A percentile compares a stretch with the other conserved stretches of the same genome.
Evolutionary conservation across 2,113 vertebrate species (phyloP).

Genomic region (Echinops telfairi): DNA sequence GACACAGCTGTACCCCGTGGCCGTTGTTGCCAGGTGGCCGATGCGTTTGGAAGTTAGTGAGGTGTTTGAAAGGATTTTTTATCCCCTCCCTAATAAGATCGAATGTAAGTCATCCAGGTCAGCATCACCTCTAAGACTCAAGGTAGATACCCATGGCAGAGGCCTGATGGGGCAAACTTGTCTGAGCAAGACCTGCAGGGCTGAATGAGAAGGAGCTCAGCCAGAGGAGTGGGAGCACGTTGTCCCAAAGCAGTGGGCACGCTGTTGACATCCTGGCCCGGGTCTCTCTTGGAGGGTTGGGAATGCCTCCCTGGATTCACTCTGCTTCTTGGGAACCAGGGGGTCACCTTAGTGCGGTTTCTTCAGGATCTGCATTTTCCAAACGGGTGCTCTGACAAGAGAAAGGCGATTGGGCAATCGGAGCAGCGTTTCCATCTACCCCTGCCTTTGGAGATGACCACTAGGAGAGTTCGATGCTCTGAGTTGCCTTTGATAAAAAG

Average conservation of each 20-base stretch:
- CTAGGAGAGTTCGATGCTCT: background rate
- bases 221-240: background rate
- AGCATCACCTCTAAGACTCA: background rate
- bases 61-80: slow-evolving; percentile 19
- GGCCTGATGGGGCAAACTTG: background rate
- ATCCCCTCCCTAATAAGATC: background rate
- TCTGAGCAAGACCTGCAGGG: background rate
- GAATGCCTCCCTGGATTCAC: background rate
- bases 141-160: background rate
- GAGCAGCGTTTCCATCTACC: background rate
- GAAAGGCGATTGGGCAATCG: background rate
- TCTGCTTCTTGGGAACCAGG: background rate
- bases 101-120: background rate
- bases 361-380: background rate
- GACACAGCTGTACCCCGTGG: background rate
- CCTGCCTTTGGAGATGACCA: background rate
- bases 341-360: background rate
- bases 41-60: background rate
- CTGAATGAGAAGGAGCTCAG: too few relatives aligned
- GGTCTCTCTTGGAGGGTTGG: background rate
- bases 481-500: background rate
- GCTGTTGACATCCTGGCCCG: background rate
- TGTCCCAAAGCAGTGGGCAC: fast-evolving
- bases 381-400: background rate
- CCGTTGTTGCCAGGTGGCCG: background rate